Conservation (phyloP, 2,888 invertebrate genomes). For the Mamestra brassicae region DNA sequence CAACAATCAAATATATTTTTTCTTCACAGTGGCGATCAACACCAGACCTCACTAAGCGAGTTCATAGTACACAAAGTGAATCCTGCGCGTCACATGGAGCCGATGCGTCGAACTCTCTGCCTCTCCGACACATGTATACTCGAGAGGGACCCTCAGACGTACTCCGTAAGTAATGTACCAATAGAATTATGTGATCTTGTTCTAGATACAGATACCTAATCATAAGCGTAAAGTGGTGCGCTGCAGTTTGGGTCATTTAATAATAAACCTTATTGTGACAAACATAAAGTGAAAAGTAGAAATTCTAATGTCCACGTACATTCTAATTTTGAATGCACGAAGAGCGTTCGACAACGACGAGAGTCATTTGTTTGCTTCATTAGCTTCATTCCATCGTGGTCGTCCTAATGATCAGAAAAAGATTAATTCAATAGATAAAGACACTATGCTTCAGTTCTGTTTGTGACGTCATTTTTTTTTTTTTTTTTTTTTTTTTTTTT, state of each 20-base stretch:
- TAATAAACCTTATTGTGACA: not conserved
- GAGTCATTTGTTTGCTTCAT: not conserved
- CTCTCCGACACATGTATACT: constrained; percentile 98
- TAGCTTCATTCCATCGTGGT: not conserved
- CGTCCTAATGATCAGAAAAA: not conserved
- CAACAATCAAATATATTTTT: not conserved
- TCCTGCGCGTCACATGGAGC: constrained; percentile 95
- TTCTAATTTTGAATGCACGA: not conserved
- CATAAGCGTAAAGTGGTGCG: not conserved
- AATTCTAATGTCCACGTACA: too few relatives aligned
- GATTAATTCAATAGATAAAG: too few relatives aligned
- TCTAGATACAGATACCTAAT: not conserved
- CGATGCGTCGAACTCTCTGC: constrained; percentile 97
- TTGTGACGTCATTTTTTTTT: too few relatives aligned
- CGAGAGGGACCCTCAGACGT: constrained; percentile 99
- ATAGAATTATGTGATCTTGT: not conserved
- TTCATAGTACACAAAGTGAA: constrained; percentile 98
- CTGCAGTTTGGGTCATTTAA: not conserved
- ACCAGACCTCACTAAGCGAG: constrained; percentile 98
- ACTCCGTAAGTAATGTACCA: constrained; percentile 92
- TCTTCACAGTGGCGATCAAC: constrained; percentile 96
- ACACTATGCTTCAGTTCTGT: not conserved
- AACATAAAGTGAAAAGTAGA: not conserved
- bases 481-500: too few relatives aligned
- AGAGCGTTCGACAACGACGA: too few relatives aligned